These are phyloP conservation scores for Formica aserva DNA, from an alignment of 2,888 invertebrate genomes.

Conservation along the genomic window DNA sequence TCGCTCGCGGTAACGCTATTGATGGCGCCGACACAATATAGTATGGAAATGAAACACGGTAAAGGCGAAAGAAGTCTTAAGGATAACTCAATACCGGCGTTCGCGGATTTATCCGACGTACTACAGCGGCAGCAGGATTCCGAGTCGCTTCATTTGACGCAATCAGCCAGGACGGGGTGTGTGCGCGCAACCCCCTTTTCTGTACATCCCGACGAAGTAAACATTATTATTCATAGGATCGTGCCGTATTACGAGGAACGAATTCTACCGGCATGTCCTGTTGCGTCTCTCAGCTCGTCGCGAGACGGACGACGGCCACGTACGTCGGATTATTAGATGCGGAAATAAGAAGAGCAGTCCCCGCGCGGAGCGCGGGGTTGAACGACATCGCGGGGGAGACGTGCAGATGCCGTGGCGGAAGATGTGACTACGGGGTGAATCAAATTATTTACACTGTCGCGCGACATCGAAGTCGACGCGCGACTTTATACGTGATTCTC, in stretches of 20 bases:
- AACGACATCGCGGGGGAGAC: background rate
- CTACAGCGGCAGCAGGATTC: conserved; percentile 34
- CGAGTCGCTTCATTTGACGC: conserved; percentile 68
- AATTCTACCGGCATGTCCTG: conserved; percentile 54
- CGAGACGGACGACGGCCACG: conserved; percentile 56
- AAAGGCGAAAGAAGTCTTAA: conserved; percentile 47
- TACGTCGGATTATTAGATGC: conserved; percentile 59
- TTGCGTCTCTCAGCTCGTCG: conserved; percentile 37
- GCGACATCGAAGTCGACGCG: conserved; percentile 43
- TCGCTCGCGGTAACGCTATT: conserved; percentile 3
- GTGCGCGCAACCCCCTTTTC: conserved; percentile 16
- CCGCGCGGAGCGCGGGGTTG: background rate
- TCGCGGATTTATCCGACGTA: conserved; percentile 30
- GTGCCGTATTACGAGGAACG: conserved; percentile 76
- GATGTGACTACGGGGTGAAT: conserved; percentile 48
- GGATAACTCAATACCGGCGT: conserved; percentile 42
- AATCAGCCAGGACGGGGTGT: conserved; percentile 61
- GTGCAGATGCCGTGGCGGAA: conserved; percentile 16
- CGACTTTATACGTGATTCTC: conserved; percentile 61
- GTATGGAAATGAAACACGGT: conserved; percentile 33
- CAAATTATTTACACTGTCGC: conserved; percentile 57
- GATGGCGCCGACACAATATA: conserved; percentile 12
- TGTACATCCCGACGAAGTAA: conserved; percentile 58
- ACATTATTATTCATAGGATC: conserved; percentile 80
- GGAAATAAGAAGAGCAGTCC: conserved; percentile 54